phyloP scores from a whole-genome alignment of 2,888 invertebrate genomes.

The Melanargia galathea region DNA sequence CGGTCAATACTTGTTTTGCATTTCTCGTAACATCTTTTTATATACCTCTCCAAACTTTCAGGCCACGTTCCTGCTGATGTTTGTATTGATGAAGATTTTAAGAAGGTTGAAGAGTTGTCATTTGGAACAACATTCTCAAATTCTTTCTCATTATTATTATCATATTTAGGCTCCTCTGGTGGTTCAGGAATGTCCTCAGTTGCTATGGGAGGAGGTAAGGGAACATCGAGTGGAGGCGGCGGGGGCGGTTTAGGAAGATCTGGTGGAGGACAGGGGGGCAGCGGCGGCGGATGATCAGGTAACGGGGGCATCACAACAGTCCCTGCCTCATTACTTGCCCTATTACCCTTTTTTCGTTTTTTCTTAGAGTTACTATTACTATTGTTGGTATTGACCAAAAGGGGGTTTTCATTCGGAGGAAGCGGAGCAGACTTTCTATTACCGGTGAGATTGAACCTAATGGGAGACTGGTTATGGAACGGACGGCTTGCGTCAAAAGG shows the following conservation, averaged over 20 bases:
- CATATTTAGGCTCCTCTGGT: slow-evolving; percentile 54
- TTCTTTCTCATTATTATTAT: slow-evolving; percentile 46
- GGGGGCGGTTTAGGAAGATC: slow-evolving; percentile 67
- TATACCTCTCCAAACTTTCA: slow-evolving; percentile 91
- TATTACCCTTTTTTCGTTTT: slow-evolving; percentile 87
- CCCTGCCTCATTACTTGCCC: slow-evolving; percentile 75
- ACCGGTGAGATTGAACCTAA: slow-evolving; percentile 74
- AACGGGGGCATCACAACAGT: slow-evolving; percentile 72
- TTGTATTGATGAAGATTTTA: slow-evolving; percentile 64
- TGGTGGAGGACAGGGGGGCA: slow-evolving; percentile 79
- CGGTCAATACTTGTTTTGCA: slow-evolving; percentile 94
- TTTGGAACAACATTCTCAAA: slow-evolving; percentile 52
- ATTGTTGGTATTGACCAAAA: slow-evolving; percentile 53
- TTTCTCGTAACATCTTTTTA: slow-evolving; percentile 95
- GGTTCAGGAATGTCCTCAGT: slow-evolving; percentile 70
- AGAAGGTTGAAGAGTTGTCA: slow-evolving; percentile 58
- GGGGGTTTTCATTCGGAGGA: slow-evolving; percentile 68
- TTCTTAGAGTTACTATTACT: slow-evolving; percentile 82
- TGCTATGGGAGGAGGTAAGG: slow-evolving; percentile 73
- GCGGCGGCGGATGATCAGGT: slow-evolving; percentile 79
- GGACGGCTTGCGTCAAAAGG: slow-evolving; percentile 71
- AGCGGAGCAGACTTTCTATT: slow-evolving; percentile 68
- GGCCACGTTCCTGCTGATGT: slow-evolving; percentile 86
- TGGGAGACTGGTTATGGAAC: slow-evolving; percentile 72
- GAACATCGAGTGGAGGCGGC: slow-evolving; percentile 62